Evolutionary conservation across 1,140 invertebrate genomes (phyloP).

Genomic region (Ctenoplectra terminalis): DNA sequence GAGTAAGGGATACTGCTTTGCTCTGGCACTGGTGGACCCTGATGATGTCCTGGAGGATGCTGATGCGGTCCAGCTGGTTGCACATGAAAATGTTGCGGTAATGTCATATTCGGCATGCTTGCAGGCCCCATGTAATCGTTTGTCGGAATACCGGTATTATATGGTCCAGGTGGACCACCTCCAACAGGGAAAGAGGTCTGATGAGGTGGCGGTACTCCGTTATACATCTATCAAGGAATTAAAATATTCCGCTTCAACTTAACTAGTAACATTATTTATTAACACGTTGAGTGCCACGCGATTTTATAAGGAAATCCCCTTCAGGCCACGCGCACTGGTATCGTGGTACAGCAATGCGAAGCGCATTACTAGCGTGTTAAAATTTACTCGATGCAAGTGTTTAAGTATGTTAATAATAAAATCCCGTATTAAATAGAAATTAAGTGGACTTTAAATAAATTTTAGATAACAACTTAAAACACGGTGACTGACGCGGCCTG

Average conservation of each 20-base stretch:
- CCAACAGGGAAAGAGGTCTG: conserved; percentile 68
- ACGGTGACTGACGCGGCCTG: too few relatives aligned
- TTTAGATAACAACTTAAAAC: too few relatives aligned
- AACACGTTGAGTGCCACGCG: too few relatives aligned
- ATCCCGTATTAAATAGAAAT: too few relatives aligned
- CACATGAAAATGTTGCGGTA: conserved; percentile 77
- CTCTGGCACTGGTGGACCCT: conserved; percentile 70
- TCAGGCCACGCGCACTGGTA: too few relatives aligned
- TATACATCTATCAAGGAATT: conserved; percentile 73
- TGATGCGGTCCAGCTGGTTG: conserved; percentile 70
- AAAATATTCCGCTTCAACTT: background rate
- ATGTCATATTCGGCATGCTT: conserved; percentile 72
- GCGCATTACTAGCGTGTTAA: too few relatives aligned
- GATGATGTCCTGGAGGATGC: conserved; percentile 69
- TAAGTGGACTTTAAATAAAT: too few relatives aligned
- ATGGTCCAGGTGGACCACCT: conserved; percentile 64
- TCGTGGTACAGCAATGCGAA: too few relatives aligned
- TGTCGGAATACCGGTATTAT: conserved; percentile 70
- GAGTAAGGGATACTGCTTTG: conserved; percentile 76
- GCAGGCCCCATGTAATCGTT: conserved; percentile 70
- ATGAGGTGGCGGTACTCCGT: conserved; percentile 75
- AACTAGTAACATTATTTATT: background rate
- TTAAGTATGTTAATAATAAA: too few relatives aligned
- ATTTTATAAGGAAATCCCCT: too few relatives aligned
- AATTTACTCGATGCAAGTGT: too few relatives aligned